phyloP scores from a whole-genome alignment of 2,113 vertebrate species.

The Diadophis punctatus region DNA sequence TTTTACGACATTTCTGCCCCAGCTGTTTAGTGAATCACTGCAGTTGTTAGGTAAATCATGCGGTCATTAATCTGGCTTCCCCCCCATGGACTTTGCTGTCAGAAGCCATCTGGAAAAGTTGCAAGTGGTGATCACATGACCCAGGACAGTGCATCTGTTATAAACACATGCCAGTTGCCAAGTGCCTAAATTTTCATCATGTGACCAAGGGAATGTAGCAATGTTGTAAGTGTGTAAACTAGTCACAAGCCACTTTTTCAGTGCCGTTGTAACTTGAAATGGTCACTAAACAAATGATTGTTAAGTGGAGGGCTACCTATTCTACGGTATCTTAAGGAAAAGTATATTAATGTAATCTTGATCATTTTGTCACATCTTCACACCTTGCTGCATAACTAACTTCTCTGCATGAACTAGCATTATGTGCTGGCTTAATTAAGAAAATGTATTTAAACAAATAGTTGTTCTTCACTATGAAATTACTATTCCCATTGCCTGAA shows the following conservation, averaged over 20 bases:
- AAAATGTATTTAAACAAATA: not conserved
- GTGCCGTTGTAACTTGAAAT: not conserved
- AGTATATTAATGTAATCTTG: not conserved
- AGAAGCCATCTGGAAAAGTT: not conserved
- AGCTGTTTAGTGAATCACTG: not conserved
- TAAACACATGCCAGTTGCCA: not conserved
- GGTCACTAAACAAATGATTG: not conserved
- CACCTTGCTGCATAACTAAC: not conserved
- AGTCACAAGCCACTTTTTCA: not conserved
- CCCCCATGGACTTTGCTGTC: not conserved
- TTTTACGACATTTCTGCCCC: not conserved
- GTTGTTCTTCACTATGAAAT: not conserved
- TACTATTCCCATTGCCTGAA: not conserved
- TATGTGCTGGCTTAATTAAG: not conserved
- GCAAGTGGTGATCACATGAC: not conserved
- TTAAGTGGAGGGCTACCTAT: not conserved
- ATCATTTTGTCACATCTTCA: not conserved
- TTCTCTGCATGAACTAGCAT: not conserved
- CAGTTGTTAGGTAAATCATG: not conserved
- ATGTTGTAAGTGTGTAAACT: not conserved
- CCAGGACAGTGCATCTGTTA: not conserved
- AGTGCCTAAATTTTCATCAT: not conserved
- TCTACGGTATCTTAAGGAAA: not conserved
- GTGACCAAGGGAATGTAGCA: not conserved
- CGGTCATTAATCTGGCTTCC: not conserved